Evolutionary conservation across 1,140 invertebrate species (phyloP).

Genomic region (Daktulosphaira vitifoliae): DNA sequence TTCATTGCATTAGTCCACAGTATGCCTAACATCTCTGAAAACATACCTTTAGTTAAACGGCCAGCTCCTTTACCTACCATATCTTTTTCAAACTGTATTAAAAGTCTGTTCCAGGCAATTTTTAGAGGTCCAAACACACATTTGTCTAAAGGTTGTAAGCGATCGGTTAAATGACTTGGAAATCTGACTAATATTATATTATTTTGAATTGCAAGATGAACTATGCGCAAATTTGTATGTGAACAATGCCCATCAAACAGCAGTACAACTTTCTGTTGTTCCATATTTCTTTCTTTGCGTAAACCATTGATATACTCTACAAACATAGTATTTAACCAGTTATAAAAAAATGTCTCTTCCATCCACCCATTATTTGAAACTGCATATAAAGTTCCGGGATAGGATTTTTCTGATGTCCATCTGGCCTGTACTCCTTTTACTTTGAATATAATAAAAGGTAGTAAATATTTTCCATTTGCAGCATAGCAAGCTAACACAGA

Average conservation of each 20-base stretch:
- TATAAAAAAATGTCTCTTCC: conserved; percentile 39
- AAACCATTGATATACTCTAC: not conserved
- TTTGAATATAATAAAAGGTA: conserved; percentile 41
- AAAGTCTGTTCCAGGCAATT: not conserved
- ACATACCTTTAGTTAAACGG: not conserved
- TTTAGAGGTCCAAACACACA: too few species aligned
- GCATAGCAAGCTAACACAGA: conserved; percentile 40
- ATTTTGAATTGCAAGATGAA: too few species aligned
- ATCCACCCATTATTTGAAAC: conserved; percentile 42
- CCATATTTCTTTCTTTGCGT: too few species aligned
- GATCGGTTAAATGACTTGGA: too few species aligned
- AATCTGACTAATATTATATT: too few species aligned
- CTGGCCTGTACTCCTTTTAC: conserved; percentile 39
- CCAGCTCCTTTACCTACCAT: not conserved
- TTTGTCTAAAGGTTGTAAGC: too few species aligned
- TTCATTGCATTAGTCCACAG: not conserved
- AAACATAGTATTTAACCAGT: not conserved
- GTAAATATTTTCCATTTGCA: conserved; percentile 39
- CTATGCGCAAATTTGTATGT: too few species aligned
- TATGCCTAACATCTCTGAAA: not conserved
- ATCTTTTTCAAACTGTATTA: not conserved
- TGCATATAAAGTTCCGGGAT: conserved; percentile 40
- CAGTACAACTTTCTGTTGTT: too few species aligned
- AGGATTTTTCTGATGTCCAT: conserved; percentile 39
- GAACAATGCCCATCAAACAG: too few species aligned